Evolutionary conservation across 2,888 invertebrate species (phyloP).

Genomic region (Trichacis sp.): DNA sequence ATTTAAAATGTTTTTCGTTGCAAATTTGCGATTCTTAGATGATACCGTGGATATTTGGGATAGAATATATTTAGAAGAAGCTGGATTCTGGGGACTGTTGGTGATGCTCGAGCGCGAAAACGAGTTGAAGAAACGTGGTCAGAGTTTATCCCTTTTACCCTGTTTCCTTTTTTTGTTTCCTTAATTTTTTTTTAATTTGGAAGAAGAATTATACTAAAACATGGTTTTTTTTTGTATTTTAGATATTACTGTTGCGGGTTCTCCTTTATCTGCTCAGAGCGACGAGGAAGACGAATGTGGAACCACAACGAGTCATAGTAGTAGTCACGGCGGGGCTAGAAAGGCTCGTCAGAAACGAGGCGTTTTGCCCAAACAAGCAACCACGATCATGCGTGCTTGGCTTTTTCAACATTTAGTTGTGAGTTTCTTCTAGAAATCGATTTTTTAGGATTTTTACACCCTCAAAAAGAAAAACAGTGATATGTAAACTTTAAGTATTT

Average conservation of each 20-base stretch:
- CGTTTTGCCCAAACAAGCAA: slow-evolving; percentile 94
- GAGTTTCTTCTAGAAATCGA: slow-evolving; percentile 61
- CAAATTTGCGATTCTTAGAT: slow-evolving; percentile 49
- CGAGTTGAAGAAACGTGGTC: slow-evolving; percentile 61
- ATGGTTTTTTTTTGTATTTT: slow-evolving; percentile 5
- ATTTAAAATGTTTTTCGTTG: no score
- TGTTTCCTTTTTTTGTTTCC: neutral
- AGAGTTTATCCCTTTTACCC: slow-evolving; percentile 42
- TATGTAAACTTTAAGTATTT: no score
- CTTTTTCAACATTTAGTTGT: slow-evolving; percentile 96
- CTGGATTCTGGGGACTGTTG: slow-evolving; percentile 65
- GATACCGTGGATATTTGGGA: slow-evolving; percentile 57
- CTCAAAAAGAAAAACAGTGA: no score
- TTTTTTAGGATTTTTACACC: neutral
- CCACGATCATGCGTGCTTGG: slow-evolving; percentile 96
- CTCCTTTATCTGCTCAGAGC: slow-evolving; percentile 73
- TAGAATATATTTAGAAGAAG: slow-evolving; percentile 66
- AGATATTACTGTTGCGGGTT: slow-evolving; percentile 71
- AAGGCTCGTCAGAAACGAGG: slow-evolving; percentile 84
- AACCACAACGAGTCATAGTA: slow-evolving; percentile 70
- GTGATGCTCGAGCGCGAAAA: slow-evolving; percentile 62
- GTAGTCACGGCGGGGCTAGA: slow-evolving; percentile 70
- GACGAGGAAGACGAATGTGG: slow-evolving; percentile 68
- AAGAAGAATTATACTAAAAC: neutral
- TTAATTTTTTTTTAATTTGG: neutral